phyloP scores from a whole-genome alignment of 1,140 invertebrate genomes.

The Neoseiulus cucumeris region DNA sequence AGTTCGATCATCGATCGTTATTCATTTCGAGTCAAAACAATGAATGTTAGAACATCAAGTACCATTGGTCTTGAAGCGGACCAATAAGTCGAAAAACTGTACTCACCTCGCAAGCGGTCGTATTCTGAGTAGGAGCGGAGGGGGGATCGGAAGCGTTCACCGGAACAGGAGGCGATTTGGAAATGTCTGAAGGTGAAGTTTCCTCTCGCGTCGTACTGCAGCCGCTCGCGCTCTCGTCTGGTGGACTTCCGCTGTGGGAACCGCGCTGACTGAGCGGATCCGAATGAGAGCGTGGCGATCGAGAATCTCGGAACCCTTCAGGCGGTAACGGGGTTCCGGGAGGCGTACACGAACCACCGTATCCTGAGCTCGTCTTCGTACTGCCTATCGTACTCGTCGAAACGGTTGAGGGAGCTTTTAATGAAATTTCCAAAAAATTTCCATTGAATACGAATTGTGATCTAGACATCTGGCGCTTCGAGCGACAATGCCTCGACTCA shows the following conservation, averaged over 20 bases:
- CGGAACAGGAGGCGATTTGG: not conserved
- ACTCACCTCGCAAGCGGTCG: too few species aligned
- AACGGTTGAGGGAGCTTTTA: not conserved
- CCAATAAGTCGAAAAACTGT: too few species aligned
- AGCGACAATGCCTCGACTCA: not conserved
- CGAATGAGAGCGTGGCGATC: slow-evolving; percentile 11
- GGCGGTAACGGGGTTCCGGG: slow-evolving; percentile 36
- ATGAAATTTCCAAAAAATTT: too few species aligned
- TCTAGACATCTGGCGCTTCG: too few species aligned
- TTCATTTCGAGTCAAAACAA: too few species aligned
- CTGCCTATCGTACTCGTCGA: not conserved
- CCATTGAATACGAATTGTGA: too few species aligned
- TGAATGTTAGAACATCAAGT: too few species aligned
- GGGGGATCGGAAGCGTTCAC: too few species aligned
- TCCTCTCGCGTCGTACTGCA: not conserved
- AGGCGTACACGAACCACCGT: not conserved
- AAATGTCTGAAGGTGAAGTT: not conserved
- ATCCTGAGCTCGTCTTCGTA: not conserved
- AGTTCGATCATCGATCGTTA: too few species aligned
- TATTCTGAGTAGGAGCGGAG: too few species aligned
- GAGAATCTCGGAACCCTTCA: slow-evolving; percentile 55
- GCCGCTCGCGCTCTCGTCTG: not conserved
- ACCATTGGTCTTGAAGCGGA: too few species aligned
- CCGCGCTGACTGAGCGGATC: slow-evolving; percentile 13
- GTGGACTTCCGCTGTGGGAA: not conserved